Evolutionary conservation across 2,888 invertebrate species (phyloP).

Genomic region (Drosophila austrosaltans): DNA sequence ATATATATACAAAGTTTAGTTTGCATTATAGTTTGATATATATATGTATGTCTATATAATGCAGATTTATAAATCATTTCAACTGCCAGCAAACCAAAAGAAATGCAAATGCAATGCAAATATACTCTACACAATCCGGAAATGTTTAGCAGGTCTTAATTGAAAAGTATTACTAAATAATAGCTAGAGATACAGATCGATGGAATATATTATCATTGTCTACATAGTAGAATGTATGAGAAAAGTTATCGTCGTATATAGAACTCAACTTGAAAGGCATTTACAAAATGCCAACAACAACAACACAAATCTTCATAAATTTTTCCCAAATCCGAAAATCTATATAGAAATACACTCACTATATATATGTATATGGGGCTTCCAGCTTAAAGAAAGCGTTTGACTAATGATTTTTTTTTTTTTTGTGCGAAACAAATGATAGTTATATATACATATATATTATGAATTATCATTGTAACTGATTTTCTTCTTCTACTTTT

Average conservation of each 20-base stretch:
- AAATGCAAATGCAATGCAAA: slow-evolving; percentile 7
- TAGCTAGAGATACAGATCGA: slow-evolving; percentile 24
- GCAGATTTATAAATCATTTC: not conserved
- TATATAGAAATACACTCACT: not conserved
- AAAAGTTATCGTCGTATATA: not conserved
- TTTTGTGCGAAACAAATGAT: slow-evolving; percentile 3
- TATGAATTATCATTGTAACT: slow-evolving; percentile 15
- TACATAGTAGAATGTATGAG: slow-evolving; percentile 5
- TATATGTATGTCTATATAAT: too few species aligned
- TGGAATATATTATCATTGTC: not conserved
- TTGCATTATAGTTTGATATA: too few species aligned
- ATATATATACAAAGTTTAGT: slow-evolving; percentile 20
- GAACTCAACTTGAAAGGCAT: not conserved
- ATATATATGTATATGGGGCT: slow-evolving; percentile 29
- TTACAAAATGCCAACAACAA: slow-evolving; percentile 2
- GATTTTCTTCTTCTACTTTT: slow-evolving; percentile 15
- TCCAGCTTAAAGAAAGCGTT: slow-evolving; percentile 8
- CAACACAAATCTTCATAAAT: not conserved
- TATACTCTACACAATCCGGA: not conserved
- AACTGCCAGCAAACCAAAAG: slow-evolving; percentile 19
- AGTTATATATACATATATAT: not conserved
- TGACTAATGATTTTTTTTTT: not conserved
- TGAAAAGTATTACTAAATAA: slow-evolving; percentile 42
- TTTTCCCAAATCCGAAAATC: not conserved
- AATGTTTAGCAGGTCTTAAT: slow-evolving; percentile 33